phyloP scores from a whole-genome alignment of 2,888 invertebrate species.

The Diabrotica balteata region DNA sequence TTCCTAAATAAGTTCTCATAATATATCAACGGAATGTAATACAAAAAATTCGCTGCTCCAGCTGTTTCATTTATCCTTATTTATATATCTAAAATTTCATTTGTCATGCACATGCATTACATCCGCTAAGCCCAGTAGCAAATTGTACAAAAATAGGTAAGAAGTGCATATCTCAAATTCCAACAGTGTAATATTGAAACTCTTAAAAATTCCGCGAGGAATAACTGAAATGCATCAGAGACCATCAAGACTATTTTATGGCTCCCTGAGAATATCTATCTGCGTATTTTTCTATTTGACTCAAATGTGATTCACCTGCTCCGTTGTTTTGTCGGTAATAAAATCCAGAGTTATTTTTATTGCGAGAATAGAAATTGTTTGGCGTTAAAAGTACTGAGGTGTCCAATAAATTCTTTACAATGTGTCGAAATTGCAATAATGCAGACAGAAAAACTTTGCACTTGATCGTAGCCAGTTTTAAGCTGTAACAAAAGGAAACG shows the following conservation, averaged over 20 bases:
- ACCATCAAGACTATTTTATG: constrained; percentile 3
- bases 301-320: constrained; percentile 7
- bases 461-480: too few species aligned
- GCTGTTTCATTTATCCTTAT: too few species aligned
- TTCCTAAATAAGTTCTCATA: too few species aligned
- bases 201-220: constrained; percentile 6
- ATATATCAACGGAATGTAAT: too few species aligned
- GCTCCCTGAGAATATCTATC: background rate
- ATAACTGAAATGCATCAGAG: constrained; percentile 4
- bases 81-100: too few species aligned
- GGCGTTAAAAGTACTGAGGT: background rate
- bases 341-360: background rate
- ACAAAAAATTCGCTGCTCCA: too few species aligned
- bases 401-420: too few species aligned
- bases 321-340: constrained; percentile 1
- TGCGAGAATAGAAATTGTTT: background rate
- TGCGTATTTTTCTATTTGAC: constrained; percentile 2
- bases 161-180: constrained; percentile 6
- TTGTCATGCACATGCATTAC: too few species aligned
- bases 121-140: too few species aligned
- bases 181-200: background rate
- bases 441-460: too few species aligned
- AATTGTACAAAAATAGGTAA: constrained; percentile 1
- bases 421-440: too few species aligned
- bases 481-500: too few species aligned